Base-by-base conservation (phyloP, 1,140 invertebrate genomes). In the Drosophila sproati region DNA sequence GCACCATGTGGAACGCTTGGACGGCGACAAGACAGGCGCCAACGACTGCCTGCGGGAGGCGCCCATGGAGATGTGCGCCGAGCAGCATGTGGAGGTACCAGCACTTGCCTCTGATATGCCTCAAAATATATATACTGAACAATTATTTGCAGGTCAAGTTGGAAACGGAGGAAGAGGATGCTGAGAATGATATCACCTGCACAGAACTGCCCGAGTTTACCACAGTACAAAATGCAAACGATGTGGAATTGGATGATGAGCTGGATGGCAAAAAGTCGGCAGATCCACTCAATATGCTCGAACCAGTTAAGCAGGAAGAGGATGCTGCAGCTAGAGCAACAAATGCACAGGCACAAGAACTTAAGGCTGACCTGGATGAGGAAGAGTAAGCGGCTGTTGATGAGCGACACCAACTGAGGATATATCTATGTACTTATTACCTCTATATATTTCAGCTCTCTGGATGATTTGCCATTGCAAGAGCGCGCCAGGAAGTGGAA, bases 61-160 rank as follows among this genome's bases (percentile, higher is more conserved):
- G 2, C 85, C 85, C 3, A 89, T 89, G 85, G 85, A 89, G 34
- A 35, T 89, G 4, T 89, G 85, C 35, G 78, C 86, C 0, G 85
- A 89, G 28, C 86, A 89, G 60, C 86, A 90, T 66, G 86, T 89
- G 10, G 78, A 85, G 59, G 70, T 67, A 20, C 7, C 3, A 4
- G 3, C 31, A 35, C 6, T 43, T n/a, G 39, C 10, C n/a, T 43
- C 6, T 4, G 1, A 43, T 43, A 43, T 43, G 10, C 2, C n/a
- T 37, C 0, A 4, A n/a, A 43, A 2, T 2, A n/a, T 43, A n/a
- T 43, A 4, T 43, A n/a, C 10, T 43, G 0, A 43, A 20, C 20
- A 20, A 20, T 37, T 54, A 35, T 20, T 5, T 57, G 7, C 28
- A 73, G 70, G 81, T 89, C 4, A 90, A 90, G 32, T 34, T 89